Conservation (phyloP, 2,797 vertebrate species). For the Thripadectes ignobilis region DNA sequence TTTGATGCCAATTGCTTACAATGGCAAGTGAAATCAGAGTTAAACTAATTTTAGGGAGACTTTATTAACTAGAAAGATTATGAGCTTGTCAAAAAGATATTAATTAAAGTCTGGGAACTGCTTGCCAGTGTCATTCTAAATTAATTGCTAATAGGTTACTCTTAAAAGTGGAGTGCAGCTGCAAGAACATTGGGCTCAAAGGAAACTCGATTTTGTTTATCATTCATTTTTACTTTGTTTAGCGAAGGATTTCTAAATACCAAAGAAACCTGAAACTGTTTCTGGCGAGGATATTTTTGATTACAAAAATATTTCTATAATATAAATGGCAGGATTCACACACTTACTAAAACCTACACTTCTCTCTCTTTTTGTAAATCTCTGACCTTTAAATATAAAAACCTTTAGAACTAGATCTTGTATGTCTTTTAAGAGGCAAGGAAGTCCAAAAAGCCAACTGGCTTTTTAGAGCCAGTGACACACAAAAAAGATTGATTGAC, state of each 20-base stretch:
- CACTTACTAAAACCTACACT: neutral
- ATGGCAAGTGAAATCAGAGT: slow-evolving; percentile 18
- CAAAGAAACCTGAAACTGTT: slow-evolving; percentile 40
- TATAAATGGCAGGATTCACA: slow-evolving; percentile 5
- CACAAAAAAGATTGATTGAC: neutral
- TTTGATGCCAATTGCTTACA: neutral
- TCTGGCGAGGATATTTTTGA: slow-evolving; percentile 42
- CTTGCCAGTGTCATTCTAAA: slow-evolving; percentile 59
- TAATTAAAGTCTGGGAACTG: slow-evolving; percentile 60
- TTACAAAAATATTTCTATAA: slow-evolving; percentile 17
- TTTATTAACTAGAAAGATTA: slow-evolving; percentile 55
- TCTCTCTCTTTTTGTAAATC: neutral
- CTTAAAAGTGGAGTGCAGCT: slow-evolving; percentile 63
- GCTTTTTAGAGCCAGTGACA: neutral
- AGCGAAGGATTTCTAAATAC: slow-evolving; percentile 51
- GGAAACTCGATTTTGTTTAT: slow-evolving; percentile 59
- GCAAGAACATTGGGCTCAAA: slow-evolving; percentile 53
- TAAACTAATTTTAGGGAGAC: slow-evolving; percentile 50
- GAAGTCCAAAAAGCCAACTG: neutral
- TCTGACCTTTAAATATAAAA: neutral
- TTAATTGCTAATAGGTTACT: slow-evolving; percentile 57
- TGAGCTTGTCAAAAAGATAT: slow-evolving; percentile 56
- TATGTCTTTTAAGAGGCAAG: neutral
- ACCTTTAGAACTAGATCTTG: neutral
- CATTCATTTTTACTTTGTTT: slow-evolving; percentile 65